These are phyloP conservation scores for Axea sp. DNA, from an alignment of 2,888 invertebrate species.

Conservation along the genomic window DNA sequence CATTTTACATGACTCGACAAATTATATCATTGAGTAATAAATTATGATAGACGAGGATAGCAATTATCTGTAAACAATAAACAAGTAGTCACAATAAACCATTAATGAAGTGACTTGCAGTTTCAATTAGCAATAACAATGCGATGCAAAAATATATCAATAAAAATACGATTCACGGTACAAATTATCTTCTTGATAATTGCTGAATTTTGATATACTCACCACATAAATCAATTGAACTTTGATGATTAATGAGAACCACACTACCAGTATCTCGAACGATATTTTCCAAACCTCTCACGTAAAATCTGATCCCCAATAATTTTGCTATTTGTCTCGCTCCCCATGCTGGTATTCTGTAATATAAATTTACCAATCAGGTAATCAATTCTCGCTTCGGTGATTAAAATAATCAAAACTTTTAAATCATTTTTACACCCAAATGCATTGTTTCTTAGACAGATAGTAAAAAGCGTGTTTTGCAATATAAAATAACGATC, in stretches of 20 bases:
- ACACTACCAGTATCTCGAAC: slow-evolving; percentile 88
- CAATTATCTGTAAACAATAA: too few relatives aligned
- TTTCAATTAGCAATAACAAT: not conserved
- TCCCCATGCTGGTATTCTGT: slow-evolving; percentile 87
- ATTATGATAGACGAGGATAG: too few relatives aligned
- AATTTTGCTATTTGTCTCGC: slow-evolving; percentile 81
- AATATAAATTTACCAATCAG: too few relatives aligned
- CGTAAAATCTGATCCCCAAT: slow-evolving; percentile 85
- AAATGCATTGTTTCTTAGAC: too few relatives aligned
- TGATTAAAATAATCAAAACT: too few relatives aligned
- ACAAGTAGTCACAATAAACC: not conserved
- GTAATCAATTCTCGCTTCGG: too few relatives aligned
- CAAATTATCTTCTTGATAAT: slow-evolving; percentile 8
- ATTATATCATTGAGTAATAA: too few relatives aligned
- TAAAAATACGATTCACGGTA: not conserved
- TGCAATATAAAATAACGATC: too few relatives aligned
- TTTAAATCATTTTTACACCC: too few relatives aligned
- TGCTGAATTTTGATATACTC: slow-evolving; percentile 70
- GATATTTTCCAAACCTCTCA: slow-evolving; percentile 89
- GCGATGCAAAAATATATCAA: not conserved
- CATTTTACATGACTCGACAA: too few relatives aligned
- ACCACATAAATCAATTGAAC: slow-evolving; percentile 91
- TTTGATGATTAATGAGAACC: slow-evolving; percentile 93
- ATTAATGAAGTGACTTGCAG: slow-evolving; percentile 10
- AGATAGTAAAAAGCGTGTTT: too few relatives aligned